Percentiles rank a stretch among this genome's conserved stretches.
Conservation (phyloP, 2,888 invertebrate genomes). For the Eupeodes luniger region DNA sequence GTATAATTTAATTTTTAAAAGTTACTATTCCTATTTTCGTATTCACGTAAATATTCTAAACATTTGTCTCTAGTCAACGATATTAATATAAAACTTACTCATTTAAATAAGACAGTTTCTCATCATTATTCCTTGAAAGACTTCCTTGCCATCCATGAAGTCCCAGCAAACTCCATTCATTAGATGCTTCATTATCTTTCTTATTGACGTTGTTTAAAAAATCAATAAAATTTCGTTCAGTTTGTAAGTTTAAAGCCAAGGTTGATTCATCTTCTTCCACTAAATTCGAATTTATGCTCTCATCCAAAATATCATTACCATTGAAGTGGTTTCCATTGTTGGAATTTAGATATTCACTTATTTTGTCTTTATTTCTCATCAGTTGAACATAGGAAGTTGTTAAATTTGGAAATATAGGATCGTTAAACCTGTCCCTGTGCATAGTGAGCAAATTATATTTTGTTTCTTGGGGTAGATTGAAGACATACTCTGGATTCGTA, state of each 20-base stretch:
- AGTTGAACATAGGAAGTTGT: constrained; percentile 76
- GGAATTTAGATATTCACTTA: background rate
- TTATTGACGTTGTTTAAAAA: constrained; percentile 74
- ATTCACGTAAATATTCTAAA: too few relatives aligned
- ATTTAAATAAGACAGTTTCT: background rate
- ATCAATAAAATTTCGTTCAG: constrained; percentile 77
- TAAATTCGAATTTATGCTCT: background rate
- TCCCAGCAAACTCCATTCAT: constrained; percentile 80
- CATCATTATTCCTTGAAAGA: constrained; percentile 64
- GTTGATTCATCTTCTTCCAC: constrained; percentile 30
- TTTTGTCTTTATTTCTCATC: constrained; percentile 49
- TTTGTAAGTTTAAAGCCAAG: constrained; percentile 74
- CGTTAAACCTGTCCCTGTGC: constrained; percentile 80
- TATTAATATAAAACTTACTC: constrained; percentile 31
- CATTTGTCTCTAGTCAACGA: too few relatives aligned
- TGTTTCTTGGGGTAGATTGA: constrained; percentile 78
- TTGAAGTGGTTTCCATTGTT: background rate
- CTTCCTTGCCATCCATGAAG: constrained; percentile 82
- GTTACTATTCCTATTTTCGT: too few relatives aligned
- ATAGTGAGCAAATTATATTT: constrained; percentile 77
- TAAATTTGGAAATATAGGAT: constrained; percentile 82
- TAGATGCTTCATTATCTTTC: constrained; percentile 42
- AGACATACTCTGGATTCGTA: constrained; percentile 80
- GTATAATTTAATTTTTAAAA: too few relatives aligned
- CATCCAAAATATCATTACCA: background rate